These are phyloP conservation scores for Grallaria varia DNA, from an alignment of 2,113 vertebrate species.

Conservation along the genomic window DNA sequence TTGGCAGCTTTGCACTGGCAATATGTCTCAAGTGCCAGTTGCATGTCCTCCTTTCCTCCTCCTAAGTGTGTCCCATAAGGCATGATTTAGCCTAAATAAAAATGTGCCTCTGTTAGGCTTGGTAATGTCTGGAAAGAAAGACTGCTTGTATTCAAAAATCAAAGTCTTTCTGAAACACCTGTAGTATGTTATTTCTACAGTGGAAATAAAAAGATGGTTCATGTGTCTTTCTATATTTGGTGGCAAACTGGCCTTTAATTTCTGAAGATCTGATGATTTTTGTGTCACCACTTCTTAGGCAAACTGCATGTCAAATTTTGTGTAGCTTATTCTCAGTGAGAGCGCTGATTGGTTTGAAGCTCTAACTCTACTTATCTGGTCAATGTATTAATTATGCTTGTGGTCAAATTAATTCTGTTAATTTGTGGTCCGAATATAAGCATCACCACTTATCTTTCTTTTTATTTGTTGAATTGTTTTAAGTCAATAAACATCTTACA, in stretches of 20 bases:
- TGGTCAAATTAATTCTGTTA: background rate
- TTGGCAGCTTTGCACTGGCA: constrained; percentile 54
- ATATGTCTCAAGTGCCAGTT: constrained; percentile 52
- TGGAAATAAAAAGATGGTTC: background rate
- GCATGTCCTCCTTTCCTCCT: constrained; percentile 40
- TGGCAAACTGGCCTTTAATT: background rate
- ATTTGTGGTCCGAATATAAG: background rate
- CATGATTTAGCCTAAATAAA: constrained; percentile 37
- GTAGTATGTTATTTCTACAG: background rate
- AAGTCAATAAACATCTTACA: background rate
- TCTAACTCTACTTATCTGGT: background rate
- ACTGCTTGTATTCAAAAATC: background rate
- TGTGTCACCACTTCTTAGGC: background rate
- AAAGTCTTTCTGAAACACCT: constrained; percentile 6
- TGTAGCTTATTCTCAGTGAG: background rate
- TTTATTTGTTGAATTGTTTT: background rate
- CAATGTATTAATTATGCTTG: background rate
- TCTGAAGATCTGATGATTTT: background rate
- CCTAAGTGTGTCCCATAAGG: background rate
- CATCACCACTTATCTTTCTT: background rate
- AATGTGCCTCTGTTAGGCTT: background rate
- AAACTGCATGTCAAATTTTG: background rate
- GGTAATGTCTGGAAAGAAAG: background rate
- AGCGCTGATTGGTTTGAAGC: background rate
- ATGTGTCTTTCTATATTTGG: background rate